These are phyloP conservation scores for Cercopithecus mona DNA, from an alignment of 2,113 vertebrate species.

Conservation along the genomic window DNA sequence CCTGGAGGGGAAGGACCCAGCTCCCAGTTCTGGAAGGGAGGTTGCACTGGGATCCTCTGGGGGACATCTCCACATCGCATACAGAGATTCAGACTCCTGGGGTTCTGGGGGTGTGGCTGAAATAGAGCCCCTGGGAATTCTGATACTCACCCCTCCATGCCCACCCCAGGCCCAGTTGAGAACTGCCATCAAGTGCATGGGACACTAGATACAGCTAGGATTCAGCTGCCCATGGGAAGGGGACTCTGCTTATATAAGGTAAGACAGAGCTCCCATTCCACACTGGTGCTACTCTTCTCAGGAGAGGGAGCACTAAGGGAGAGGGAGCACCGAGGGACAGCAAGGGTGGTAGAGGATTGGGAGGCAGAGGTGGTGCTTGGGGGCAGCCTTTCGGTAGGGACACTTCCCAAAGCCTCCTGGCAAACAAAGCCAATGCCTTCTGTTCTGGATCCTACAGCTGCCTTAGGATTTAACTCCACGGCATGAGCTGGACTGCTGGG, in stretches of 20 bases:
- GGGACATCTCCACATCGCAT: neutral
- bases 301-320: neutral
- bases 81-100: accelerated
- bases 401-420: neutral
- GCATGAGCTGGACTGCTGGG: neutral
- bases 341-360: accelerated
- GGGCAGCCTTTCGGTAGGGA: neutral
- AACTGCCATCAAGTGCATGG: accelerated
- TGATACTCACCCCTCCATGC: too few species aligned
- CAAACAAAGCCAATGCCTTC: neutral
- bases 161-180: accelerated
- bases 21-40: neutral
- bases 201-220: accelerated
- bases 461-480: neutral
- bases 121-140: neutral
- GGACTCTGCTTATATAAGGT: neutral
- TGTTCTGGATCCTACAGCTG: neutral
- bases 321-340: neutral
- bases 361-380: neutral
- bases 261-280: neutral
- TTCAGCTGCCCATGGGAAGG: neutral
- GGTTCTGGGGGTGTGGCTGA: neutral
- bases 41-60: neutral
- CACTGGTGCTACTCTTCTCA: neutral
- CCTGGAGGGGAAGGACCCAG: too few species aligned